A percentile compares a stretch with the other conserved stretches of the same genome.
Evolutionary conservation across 1,140 invertebrate species (phyloP).

Genomic region (Pachypeltis micranthus): DNA sequence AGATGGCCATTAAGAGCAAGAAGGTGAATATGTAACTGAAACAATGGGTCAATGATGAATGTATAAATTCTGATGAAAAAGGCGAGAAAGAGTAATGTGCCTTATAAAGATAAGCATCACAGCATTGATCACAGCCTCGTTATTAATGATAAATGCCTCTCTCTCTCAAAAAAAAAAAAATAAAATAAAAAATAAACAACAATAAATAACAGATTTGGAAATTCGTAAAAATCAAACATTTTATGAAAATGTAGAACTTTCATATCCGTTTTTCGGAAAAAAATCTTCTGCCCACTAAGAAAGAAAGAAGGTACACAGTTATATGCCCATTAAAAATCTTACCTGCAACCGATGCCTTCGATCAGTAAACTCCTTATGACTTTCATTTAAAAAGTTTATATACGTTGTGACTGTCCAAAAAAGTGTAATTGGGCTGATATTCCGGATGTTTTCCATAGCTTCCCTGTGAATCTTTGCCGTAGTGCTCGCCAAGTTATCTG

Average conservation of each 20-base stretch:
- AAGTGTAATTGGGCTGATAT: slow-evolving; percentile 7
- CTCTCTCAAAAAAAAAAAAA: background rate
- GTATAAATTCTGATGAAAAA: too few relatives aligned
- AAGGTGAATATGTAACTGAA: too few relatives aligned
- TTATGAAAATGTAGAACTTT: background rate
- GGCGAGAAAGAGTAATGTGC: too few relatives aligned
- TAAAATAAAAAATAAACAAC: background rate
- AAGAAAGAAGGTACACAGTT: background rate
- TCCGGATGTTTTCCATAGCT: background rate
- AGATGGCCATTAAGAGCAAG: too few relatives aligned
- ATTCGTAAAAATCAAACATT: background rate
- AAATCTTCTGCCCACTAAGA: too few relatives aligned
- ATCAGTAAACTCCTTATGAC: background rate
- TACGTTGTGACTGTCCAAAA: background rate
- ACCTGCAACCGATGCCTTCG: background rate
- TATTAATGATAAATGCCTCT: too few relatives aligned
- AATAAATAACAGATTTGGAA: background rate
- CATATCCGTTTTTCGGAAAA: too few relatives aligned
- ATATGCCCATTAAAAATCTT: background rate
- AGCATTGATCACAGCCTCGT: too few relatives aligned
- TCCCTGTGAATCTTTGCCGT: slow-evolving; percentile 39
- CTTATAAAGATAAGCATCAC: too few relatives aligned
- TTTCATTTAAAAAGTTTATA: slow-evolving; percentile 1
- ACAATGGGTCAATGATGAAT: too few relatives aligned
- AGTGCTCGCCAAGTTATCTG: too few relatives aligned